These are phyloP conservation scores for Paramacrobiotus metropolitanus DNA, from an alignment of 1,140 invertebrate genomes.

Conservation along the genomic window DNA sequence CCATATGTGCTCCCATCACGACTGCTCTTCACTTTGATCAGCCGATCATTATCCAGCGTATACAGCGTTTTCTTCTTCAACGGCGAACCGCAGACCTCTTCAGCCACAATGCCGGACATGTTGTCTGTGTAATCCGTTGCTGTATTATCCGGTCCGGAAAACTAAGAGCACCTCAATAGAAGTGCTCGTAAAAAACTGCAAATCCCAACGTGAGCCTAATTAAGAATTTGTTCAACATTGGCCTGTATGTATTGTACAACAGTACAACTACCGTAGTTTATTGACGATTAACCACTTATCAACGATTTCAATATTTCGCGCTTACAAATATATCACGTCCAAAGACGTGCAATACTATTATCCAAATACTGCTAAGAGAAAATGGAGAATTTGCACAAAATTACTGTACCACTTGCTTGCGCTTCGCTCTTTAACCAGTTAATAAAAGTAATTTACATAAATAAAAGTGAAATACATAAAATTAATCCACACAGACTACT, in stretches of 20 bases:
- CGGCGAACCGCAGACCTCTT: neutral
- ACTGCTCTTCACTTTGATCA: neutral
- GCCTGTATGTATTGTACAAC: neutral
- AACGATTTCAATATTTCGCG: too few relatives aligned
- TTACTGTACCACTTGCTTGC: too few relatives aligned
- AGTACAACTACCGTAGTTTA: neutral
- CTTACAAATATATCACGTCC: too few relatives aligned
- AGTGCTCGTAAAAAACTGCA: neutral
- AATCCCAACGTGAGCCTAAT: neutral
- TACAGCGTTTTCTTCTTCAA: neutral
- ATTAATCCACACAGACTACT: too few relatives aligned
- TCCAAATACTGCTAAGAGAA: too few relatives aligned
- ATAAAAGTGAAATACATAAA: too few relatives aligned
- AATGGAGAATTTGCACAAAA: too few relatives aligned
- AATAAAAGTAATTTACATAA: too few relatives aligned
- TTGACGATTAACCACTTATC: neutral
- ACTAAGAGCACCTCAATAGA: too few relatives aligned
- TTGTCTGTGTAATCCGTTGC: neutral
- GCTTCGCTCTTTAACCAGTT: too few relatives aligned
- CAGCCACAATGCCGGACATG: neutral
- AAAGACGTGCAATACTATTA: too few relatives aligned
- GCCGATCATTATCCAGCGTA: neutral
- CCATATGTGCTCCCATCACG: neutral
- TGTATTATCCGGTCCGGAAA: neutral
- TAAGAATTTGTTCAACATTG: neutral